phyloP scores from a whole-genome alignment of 53 echinoderm and acorn worm species.

The Mesocentrotus franciscanus region DNA sequence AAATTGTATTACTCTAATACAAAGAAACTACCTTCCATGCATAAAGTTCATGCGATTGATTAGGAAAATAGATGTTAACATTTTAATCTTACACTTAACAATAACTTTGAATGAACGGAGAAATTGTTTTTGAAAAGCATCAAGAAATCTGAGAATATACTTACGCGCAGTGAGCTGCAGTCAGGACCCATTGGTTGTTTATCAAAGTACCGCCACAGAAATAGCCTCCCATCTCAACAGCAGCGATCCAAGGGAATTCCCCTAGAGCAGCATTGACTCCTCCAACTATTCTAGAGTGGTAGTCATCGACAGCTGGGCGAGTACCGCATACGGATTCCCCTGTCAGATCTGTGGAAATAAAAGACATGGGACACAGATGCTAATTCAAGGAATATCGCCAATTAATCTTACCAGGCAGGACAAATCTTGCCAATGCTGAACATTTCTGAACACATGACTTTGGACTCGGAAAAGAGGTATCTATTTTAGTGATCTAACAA shows the following conservation, averaged over 20 bases:
- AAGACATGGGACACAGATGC: background rate
- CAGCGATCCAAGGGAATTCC: slow-evolving; percentile 87
- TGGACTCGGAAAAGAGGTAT: too few species aligned
- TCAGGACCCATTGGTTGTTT: slow-evolving; percentile 78
- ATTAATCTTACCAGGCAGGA: too few species aligned
- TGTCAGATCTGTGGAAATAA: background rate
- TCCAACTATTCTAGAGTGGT: slow-evolving; percentile 75
- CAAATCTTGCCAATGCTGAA: too few species aligned
- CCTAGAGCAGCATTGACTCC: slow-evolving; percentile 68
- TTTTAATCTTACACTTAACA: too few species aligned
- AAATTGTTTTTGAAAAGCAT: too few species aligned
- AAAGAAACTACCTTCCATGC: too few species aligned
- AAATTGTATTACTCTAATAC: too few species aligned
- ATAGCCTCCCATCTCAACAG: slow-evolving; percentile 45
- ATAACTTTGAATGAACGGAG: too few species aligned
- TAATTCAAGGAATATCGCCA: background rate
- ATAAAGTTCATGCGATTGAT: too few species aligned
- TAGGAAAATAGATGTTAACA: too few species aligned
- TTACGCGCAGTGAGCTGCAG: slow-evolving; percentile 89
- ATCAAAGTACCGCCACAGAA: slow-evolving; percentile 80
- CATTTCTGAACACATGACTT: too few species aligned
- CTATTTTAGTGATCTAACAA: background rate
- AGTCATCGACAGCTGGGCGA: slow-evolving; percentile 52
- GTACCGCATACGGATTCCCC: slow-evolving; percentile 78
- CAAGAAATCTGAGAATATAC: slow-evolving; percentile 1